Evolutionary conservation across 2,888 invertebrate genomes (phyloP).

Genomic region (Oxytorus armatus): DNA sequence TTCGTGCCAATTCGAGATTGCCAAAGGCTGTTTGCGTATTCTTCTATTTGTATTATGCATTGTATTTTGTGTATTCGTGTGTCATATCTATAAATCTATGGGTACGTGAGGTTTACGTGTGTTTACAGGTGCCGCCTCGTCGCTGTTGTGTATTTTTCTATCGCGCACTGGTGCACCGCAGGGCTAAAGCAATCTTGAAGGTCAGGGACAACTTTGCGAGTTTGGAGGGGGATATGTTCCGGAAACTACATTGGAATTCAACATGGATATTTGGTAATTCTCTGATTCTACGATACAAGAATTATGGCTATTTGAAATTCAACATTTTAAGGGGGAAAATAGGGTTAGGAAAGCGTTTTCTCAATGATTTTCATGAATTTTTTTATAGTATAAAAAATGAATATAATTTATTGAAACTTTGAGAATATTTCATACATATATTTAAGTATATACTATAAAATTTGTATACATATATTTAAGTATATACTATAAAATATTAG

Average conservation of each 20-base stretch:
- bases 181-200: slow-evolving; percentile 40
- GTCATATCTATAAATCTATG: slow-evolving; percentile 1
- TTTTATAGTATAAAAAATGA: no score
- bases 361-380: no score
- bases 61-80: not conserved
- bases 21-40: slow-evolving; percentile 64
- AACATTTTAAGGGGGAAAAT: no score
- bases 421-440: no score
- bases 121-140: slow-evolving; percentile 2
- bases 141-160: slow-evolving; percentile 14
- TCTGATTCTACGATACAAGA: slow-evolving; percentile 12
- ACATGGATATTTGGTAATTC: slow-evolving; percentile 48
- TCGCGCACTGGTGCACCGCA: slow-evolving; percentile 9
- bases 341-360: no score
- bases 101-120: slow-evolving; percentile 5
- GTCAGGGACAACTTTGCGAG: slow-evolving; percentile 56
- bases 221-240: not conserved
- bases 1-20: slow-evolving; percentile 66
- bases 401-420: no score
- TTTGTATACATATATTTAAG: no score
- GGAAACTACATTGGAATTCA: slow-evolving; percentile 44
- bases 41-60: slow-evolving; percentile 2
- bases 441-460: no score
- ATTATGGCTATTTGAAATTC: no score
- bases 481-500: no score